Conservation (phyloP, 1,140 invertebrate genomes). For the Thaumetopoea pityocampa region DNA sequence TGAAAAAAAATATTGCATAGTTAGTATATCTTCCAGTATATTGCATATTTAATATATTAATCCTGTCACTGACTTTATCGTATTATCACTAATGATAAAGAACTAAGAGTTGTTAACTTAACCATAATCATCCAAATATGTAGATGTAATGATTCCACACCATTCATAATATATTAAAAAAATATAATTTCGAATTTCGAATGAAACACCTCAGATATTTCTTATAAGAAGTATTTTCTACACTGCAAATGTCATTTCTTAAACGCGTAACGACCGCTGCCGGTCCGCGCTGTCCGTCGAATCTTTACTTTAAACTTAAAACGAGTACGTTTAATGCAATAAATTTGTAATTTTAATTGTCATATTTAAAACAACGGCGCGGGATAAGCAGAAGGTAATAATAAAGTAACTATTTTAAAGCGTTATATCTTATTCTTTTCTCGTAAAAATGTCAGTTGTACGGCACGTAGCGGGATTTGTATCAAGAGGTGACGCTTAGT, state of each 20-base stretch:
- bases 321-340: conserved; percentile 47
- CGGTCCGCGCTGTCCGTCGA: conserved; percentile 20
- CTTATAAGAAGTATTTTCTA: conserved; percentile 3
- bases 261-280: conserved; percentile 47
- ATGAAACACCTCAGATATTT: too few relatives aligned
- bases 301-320: conserved; percentile 59
- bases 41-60: too few relatives aligned
- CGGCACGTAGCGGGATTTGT: conserved; percentile 43
- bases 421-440: conserved; percentile 36
- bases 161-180: too few relatives aligned
- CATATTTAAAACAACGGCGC: conserved; percentile 64
- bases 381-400: conserved; percentile 39
- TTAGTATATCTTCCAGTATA: too few relatives aligned
- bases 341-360: conserved; percentile 71
- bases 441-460: conserved; percentile 52
- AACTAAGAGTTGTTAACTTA: too few relatives aligned
- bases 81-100: too few relatives aligned
- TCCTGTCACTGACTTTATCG: too few relatives aligned
- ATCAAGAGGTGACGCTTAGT: conserved; percentile 43
- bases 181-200: too few relatives aligned
- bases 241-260: conserved; percentile 39
- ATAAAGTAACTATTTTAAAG: conserved; percentile 64
- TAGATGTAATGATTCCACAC: too few relatives aligned
- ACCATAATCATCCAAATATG: too few relatives aligned
- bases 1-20: too few relatives aligned